Base-by-base conservation (phyloP, 2,113 vertebrate species). In the Cinclus cinclus region DNA sequence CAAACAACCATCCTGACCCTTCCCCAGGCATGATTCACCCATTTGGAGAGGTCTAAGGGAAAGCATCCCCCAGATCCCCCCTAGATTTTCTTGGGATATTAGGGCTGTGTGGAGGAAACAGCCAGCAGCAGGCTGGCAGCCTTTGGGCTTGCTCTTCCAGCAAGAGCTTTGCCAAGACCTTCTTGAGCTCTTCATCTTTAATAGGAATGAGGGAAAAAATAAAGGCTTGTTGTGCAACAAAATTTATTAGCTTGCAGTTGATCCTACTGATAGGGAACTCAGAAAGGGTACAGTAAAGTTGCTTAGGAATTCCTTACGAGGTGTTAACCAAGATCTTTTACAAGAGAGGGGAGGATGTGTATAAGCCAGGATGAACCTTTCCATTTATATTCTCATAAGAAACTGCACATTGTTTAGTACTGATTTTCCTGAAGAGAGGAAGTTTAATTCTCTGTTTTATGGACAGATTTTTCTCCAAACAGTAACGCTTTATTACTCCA, bases 11-110 rank as follows among this genome's bases (percentile, higher is more conserved):
- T 53, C 53, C 62, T 52, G 21, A 46, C 42, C 20, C 11, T 28
- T 59, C 15, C 41, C 21, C 28, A 28, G n/a, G 37, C 33, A 60
- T 0, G 0, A 18, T 14, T 90, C 17, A 14, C 8, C 11, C 5
- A 0, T 50, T 9, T 42, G 42, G 12, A 55, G 46, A 19, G 16
- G 21, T 30, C 70, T 53, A 30, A 85, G 55, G 1, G 0, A 21
- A 70, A 47, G 17, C 19, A 22, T 49, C 9, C 35, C 21, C 31
- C 18, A 63, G 7, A 25, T 55, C 44, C 63, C 83, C 46, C 55
- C 23, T 65, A 8, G 16, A 21, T 92, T 23, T 41, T 76, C 8
- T 18, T 50, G 71, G 42, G 55, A 33, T 65, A 46, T 12, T 28
- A 20, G n/a, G n/a, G 9, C 6, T 60, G 11, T 65, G 42, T 23